Evolutionary conservation across 2,113 vertebrate species (phyloP).

Genomic region (Lepidothrix coronata): DNA sequence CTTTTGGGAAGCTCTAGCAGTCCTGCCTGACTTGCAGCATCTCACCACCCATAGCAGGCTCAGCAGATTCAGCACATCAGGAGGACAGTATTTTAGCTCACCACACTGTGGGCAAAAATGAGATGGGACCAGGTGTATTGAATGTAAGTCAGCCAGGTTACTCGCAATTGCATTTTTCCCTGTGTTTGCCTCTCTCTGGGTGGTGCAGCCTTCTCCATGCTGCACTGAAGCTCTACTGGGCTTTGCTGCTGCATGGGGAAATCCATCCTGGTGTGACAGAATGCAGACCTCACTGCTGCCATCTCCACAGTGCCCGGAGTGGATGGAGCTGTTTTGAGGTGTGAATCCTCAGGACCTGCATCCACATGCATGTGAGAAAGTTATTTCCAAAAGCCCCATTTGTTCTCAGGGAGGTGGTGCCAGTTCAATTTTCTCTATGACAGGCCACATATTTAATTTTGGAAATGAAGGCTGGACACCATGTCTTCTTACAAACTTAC

Average conservation of each 20-base stretch:
- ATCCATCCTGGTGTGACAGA: not conserved
- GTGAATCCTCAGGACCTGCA: not conserved
- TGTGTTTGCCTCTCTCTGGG: not conserved
- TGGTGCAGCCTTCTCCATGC: not conserved
- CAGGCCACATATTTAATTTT: not conserved
- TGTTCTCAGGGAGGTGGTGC: fast-evolving
- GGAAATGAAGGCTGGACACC: not conserved
- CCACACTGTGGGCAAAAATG: not conserved
- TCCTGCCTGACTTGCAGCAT: not conserved
- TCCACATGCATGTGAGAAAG: not conserved
- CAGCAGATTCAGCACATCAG: not conserved
- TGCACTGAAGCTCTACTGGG: not conserved
- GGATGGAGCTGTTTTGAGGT: fast-evolving
- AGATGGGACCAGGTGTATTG: not conserved
- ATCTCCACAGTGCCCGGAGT: fast-evolving
- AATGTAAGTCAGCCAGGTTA: not conserved
- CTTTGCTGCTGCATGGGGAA: not conserved
- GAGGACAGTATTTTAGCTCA: not conserved
- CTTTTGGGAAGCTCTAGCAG: not conserved
- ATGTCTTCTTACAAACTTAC: not conserved
- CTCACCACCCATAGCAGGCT: not conserved
- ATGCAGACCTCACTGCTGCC: not conserved
- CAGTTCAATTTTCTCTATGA: not conserved
- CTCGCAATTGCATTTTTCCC: fast-evolving
- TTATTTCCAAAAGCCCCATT: not conserved